Conservation (phyloP, 1,140 invertebrate species). For the Dendroctonus ponderosae region DNA sequence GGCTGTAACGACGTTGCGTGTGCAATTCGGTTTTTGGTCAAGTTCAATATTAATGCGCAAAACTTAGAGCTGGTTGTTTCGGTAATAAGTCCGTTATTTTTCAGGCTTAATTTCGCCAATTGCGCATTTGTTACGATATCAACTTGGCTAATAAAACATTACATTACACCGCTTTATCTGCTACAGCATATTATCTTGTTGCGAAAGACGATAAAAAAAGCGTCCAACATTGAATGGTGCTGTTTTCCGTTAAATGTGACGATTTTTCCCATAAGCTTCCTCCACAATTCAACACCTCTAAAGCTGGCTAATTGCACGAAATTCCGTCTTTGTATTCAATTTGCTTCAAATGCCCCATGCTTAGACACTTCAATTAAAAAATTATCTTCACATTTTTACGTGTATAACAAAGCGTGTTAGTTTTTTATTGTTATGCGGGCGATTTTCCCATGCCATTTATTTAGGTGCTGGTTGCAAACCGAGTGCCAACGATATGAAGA, state of each 20-base stretch:
- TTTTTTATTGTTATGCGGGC: constrained; percentile 20
- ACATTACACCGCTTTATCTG: neutral
- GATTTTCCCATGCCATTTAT: constrained; percentile 22
- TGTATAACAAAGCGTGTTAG: constrained; percentile 16
- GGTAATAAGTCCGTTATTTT: no score
- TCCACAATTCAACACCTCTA: neutral
- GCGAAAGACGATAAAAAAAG: neutral
- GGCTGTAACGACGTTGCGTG: no score
- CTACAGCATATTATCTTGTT: neutral
- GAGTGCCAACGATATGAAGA: neutral
- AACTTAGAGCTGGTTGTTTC: no score
- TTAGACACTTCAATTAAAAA: constrained; percentile 7
- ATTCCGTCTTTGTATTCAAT: constrained; percentile 23
- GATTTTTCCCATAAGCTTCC: neutral
- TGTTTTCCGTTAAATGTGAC: neutral
- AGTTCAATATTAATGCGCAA: no score
- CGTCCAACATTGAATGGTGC: no score
- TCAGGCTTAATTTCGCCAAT: neutral
- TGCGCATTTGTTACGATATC: neutral
- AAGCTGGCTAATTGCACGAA: neutral
- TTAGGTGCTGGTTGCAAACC: neutral
- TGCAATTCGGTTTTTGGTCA: no score
- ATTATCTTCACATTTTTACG: constrained; percentile 9
- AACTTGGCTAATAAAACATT: neutral
- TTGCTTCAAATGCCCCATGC: constrained; percentile 14